A percentile compares a stretch with the other conserved stretches of the same genome.
phyloP scores from a whole-genome alignment of 2,113 vertebrate genomes.

The Stigmatopora nigra region DNA sequence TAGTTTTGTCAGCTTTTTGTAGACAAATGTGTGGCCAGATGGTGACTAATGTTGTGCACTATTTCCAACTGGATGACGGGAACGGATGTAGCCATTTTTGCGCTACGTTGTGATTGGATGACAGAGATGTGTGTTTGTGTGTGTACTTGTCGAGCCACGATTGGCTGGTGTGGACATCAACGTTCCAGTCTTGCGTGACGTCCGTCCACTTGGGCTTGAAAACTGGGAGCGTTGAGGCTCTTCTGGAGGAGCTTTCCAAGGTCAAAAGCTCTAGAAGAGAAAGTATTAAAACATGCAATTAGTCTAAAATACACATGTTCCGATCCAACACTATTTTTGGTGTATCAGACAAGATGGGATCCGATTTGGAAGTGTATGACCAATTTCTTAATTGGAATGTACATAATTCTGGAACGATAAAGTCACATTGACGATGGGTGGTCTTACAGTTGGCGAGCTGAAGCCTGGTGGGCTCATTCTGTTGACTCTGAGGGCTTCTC shows the following conservation, averaged over 20 bases:
- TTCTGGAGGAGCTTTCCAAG: background rate
- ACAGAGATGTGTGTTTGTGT: background rate
- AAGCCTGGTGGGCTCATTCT: slow-evolving; percentile 53
- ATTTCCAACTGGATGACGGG: background rate
- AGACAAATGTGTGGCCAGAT: background rate
- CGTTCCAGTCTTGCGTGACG: slow-evolving; percentile 31
- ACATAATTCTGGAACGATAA: background rate
- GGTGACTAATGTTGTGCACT: background rate
- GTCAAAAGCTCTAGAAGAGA: background rate
- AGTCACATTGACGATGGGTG: background rate
- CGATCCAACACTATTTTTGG: too few relatives aligned
- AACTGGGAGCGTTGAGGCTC: background rate
- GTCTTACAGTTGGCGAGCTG: slow-evolving; percentile 64
- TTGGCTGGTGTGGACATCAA: background rate
- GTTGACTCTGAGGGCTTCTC: slow-evolving; percentile 41
- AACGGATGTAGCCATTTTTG: background rate
- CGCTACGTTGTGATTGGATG: slow-evolving; percentile 10
- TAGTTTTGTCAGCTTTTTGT: background rate
- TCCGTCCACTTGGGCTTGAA: slow-evolving; percentile 39
- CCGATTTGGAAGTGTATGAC: too few relatives aligned
- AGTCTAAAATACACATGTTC: too few relatives aligned
- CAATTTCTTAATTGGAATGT: too few relatives aligned
- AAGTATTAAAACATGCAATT: background rate
- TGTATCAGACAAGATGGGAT: too few relatives aligned
- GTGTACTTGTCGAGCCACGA: background rate